A percentile compares a stretch with the other conserved stretches of the same genome.
These are phyloP conservation scores for Pantelozetes paolii DNA, from an alignment of 2,888 invertebrate species.

Conservation along the genomic window DNA sequence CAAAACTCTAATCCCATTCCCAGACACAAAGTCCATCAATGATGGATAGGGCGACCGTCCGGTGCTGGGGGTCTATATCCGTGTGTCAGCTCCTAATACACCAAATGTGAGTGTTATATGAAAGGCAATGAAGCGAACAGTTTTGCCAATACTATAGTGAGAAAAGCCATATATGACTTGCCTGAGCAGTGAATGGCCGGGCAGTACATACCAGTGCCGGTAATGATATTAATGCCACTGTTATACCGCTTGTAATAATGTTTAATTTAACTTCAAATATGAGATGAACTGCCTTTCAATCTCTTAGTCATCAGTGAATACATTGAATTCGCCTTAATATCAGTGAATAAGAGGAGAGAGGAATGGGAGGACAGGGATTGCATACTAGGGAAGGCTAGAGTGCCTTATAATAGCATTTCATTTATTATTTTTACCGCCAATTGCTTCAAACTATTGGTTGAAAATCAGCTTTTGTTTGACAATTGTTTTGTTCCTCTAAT, in stretches of 20 bases:
- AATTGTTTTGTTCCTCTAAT: background rate
- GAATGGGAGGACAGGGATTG: background rate
- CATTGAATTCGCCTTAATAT: constrained; percentile 13
- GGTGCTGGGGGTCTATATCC: background rate
- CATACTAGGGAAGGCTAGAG: background rate
- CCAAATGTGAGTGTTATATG: background rate
- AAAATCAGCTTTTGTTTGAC: background rate
- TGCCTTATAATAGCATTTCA: constrained; percentile 8
- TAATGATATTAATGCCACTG: constrained; percentile 23
- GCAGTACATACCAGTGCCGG: background rate
- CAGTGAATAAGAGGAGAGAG: background rate
- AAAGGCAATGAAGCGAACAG: constrained; percentile 18
- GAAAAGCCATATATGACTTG: background rate
- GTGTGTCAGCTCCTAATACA: background rate
- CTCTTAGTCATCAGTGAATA: constrained; percentile 21
- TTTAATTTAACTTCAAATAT: constrained; percentile 20
- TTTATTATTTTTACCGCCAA: constrained; percentile 28
- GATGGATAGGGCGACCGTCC: background rate
- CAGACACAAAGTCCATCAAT: background rate
- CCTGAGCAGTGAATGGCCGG: background rate
- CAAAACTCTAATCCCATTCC: background rate
- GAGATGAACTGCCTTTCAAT: background rate
- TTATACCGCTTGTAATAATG: constrained; percentile 30
- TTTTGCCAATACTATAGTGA: background rate
- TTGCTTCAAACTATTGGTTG: constrained; percentile 13